A percentile compares a stretch with the other conserved stretches of the same genome.
Evolutionary conservation across 2,113 vertebrate species (phyloP).

Genomic region (Tursiops truncatus): DNA sequence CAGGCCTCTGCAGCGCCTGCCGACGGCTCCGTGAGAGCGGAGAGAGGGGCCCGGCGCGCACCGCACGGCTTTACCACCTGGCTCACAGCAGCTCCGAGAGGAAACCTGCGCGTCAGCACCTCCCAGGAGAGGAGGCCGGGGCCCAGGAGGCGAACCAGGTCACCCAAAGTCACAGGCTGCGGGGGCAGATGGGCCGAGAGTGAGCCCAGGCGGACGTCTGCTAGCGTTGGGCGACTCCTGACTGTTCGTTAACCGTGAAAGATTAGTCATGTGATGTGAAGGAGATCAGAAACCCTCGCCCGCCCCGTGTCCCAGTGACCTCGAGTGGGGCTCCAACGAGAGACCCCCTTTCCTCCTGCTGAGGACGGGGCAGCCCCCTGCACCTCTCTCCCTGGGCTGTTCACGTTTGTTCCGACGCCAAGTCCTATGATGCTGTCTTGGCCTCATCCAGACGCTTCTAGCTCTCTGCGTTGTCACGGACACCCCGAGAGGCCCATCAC

Average conservation of each 20-base stretch:
- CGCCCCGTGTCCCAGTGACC: background rate
- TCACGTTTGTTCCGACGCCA: background rate
- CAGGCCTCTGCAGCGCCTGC: too few species aligned
- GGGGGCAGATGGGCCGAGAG: too few species aligned
- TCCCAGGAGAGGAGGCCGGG: background rate
- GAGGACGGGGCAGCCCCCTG: background rate
- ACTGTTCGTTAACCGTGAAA: background rate
- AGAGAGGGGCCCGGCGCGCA: background rate
- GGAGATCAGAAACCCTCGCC: background rate
- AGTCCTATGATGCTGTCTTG: background rate
- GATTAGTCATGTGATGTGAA: background rate
- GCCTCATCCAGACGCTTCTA: background rate
- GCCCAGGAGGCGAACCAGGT: background rate
- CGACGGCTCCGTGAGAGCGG: background rate
- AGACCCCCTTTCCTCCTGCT: background rate
- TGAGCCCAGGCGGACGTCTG: too few species aligned
- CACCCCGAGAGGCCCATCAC: background rate
- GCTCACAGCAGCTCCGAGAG: background rate
- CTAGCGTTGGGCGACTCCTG: background rate
- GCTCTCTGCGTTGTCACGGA: background rate
- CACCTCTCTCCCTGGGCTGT: background rate
- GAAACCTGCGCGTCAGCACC: background rate
- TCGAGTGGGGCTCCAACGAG: background rate
- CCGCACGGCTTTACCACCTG: background rate
- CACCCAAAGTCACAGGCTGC: background rate